Conservation (phyloP, 2,113 vertebrate species). For the Marmota flaviventris region DNA sequence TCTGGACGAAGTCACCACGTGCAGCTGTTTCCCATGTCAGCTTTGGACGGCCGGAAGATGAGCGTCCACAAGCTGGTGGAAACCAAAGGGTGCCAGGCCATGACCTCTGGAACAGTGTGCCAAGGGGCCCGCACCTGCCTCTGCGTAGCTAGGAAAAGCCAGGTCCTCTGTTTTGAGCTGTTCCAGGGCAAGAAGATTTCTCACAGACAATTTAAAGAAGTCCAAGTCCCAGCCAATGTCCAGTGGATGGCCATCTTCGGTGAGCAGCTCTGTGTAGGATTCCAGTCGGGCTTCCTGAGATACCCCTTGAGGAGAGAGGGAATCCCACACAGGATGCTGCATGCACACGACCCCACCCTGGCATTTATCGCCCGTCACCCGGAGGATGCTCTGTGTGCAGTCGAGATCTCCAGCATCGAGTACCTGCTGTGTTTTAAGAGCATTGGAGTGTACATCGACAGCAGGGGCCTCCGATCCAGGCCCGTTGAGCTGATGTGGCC, state of each 20-base stretch:
- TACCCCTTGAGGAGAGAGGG: too few species aligned
- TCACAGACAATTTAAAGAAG: too few species aligned
- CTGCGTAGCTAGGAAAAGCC: conserved; percentile 95
- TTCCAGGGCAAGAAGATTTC: too few species aligned
- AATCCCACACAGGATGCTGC: too few species aligned
- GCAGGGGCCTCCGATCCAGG: conserved; percentile 94
- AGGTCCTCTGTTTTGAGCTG: conserved; percentile 96
- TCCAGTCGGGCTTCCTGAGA: too few species aligned
- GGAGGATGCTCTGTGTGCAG: conserved; percentile 94
- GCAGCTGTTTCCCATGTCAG: conserved; percentile 92
- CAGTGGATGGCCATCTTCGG: too few species aligned
- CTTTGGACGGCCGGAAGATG: conserved; percentile 93
- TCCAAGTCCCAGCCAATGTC: too few species aligned
- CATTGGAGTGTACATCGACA: conserved; percentile 96
- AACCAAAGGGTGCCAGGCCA: conserved; percentile 94
- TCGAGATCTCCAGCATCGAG: conserved; percentile 96
- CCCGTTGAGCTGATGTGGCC: conserved; percentile 98
- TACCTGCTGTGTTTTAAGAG: conserved; percentile 96
- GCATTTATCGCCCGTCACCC: conserved; percentile 93
- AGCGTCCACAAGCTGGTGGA: conserved; percentile 94
- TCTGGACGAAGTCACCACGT: conserved; percentile 95
- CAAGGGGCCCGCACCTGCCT: conserved; percentile 92
- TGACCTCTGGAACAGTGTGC: conserved; percentile 92
- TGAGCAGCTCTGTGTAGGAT: too few species aligned
- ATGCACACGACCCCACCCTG: too few species aligned